Evolutionary conservation across 1,140 invertebrate species (phyloP).

Genomic region (Conopomorpha cramerella): DNA sequence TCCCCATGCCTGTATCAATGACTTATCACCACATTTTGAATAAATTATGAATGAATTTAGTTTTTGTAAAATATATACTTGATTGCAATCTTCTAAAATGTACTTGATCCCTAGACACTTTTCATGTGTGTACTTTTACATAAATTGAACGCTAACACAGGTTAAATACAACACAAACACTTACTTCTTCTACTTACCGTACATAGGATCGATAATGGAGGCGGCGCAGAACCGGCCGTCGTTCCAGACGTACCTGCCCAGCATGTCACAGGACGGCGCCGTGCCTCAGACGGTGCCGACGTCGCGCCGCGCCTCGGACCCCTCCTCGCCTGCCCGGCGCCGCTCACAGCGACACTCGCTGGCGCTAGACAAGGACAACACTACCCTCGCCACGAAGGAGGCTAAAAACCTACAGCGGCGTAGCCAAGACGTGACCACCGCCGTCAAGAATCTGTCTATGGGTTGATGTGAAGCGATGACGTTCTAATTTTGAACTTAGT

Average conservation of each 20-base stretch:
- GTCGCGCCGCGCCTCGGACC: conserved; percentile 44
- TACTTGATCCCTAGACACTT: too few species aligned
- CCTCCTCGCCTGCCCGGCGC: conserved; percentile 37
- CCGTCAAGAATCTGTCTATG: conserved; percentile 45
- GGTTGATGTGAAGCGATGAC: too few species aligned
- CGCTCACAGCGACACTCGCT: conserved; percentile 37
- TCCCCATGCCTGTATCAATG: too few species aligned
- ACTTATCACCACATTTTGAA: too few species aligned
- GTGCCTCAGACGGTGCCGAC: conserved; percentile 15
- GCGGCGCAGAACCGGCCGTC: conserved; percentile 59
- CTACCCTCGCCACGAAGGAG: conserved; percentile 43
- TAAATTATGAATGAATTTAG: too few species aligned
- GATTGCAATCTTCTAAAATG: too few species aligned
- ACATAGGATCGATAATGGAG: conserved; percentile 66
- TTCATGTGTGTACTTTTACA: too few species aligned
- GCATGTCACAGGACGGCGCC: conserved; percentile 26
- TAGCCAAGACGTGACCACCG: conserved; percentile 33
- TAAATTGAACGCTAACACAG: too few species aligned
- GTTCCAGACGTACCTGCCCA: conserved; percentile 49
- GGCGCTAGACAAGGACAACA: conserved; percentile 42
- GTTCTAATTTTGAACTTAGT: too few species aligned
- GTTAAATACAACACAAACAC: too few species aligned
- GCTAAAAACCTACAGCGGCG: conserved; percentile 37
- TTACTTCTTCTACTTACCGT: background rate
- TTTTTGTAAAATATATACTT: too few species aligned